Conservation (phyloP, 2,888 invertebrate genomes). For the Chaitophorus viminalis region DNA sequence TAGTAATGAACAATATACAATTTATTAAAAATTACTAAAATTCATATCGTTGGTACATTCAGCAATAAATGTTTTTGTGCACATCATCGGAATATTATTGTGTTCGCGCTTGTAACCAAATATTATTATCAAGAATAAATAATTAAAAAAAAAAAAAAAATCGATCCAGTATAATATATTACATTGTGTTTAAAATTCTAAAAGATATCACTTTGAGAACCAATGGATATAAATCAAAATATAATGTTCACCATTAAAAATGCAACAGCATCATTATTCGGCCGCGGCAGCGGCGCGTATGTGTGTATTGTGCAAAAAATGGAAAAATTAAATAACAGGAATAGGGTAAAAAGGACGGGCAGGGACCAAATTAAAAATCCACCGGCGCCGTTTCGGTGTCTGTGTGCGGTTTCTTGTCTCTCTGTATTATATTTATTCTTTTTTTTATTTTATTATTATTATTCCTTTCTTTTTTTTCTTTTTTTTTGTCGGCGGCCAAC, state of each 20-base stretch:
- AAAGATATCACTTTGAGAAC: constrained; percentile 26
- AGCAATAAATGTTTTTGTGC: too few species aligned
- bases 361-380: constrained; percentile 60
- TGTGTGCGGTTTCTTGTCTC: constrained; percentile 60
- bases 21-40: too few species aligned
- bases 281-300: constrained; percentile 16
- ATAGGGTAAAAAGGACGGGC: constrained; percentile 57
- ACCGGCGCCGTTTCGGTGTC: constrained; percentile 61
- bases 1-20: too few species aligned
- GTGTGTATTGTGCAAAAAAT: constrained; percentile 51
- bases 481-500: constrained; percentile 51
- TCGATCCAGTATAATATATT: neutral
- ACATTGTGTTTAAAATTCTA: neutral
- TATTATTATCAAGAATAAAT: neutral
- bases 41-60: too few species aligned
- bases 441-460: constrained; percentile 30
- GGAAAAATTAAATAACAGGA: constrained; percentile 56
- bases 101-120: neutral
- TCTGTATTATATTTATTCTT: constrained; percentile 41
- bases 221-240: constrained; percentile 39
- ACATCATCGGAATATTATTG: neutral
- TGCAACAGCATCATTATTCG: constrained; percentile 19
- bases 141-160: too few species aligned
- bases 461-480: constrained; percentile 8
- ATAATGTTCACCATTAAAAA: constrained; percentile 6